Conservation (phyloP, 2,888 invertebrate species). For the Stenichneumon culpator region DNA sequence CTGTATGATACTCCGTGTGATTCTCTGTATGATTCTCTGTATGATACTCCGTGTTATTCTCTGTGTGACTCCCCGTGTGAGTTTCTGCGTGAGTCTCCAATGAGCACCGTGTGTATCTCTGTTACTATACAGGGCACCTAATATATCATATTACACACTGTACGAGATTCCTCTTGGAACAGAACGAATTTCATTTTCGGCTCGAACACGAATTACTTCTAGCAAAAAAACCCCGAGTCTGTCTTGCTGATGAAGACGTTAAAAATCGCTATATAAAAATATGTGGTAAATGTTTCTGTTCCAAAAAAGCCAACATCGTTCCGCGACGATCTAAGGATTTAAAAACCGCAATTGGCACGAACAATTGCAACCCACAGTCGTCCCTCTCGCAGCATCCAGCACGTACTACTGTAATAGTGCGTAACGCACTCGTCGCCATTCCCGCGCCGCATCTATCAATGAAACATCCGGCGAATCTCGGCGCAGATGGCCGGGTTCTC, state of each 20-base stretch:
- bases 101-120: too few species aligned
- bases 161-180: neutral
- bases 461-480: constrained; percentile 73
- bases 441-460: constrained; percentile 69
- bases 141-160: too few species aligned
- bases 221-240: neutral
- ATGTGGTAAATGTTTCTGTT: neutral
- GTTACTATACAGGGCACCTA: too few species aligned
- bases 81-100: too few species aligned
- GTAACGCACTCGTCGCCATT: constrained; percentile 62
- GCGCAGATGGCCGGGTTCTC: constrained; percentile 72
- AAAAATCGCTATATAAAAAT: neutral
- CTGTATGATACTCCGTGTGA: too few species aligned
- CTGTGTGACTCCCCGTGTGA: too few species aligned
- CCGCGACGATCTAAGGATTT: neutral
- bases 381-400: constrained; percentile 49
- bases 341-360: constrained; percentile 10
- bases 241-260: neutral
- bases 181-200: neutral
- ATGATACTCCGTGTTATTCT: too few species aligned
- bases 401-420: constrained; percentile 62
- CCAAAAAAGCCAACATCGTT: neutral
- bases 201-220: neutral
- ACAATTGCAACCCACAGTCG: constrained; percentile 43
- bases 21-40: too few species aligned